Base-by-base conservation (phyloP, 37 sponge, comb jelly and placozoan species). In the Bolinopsis microptera region DNA sequence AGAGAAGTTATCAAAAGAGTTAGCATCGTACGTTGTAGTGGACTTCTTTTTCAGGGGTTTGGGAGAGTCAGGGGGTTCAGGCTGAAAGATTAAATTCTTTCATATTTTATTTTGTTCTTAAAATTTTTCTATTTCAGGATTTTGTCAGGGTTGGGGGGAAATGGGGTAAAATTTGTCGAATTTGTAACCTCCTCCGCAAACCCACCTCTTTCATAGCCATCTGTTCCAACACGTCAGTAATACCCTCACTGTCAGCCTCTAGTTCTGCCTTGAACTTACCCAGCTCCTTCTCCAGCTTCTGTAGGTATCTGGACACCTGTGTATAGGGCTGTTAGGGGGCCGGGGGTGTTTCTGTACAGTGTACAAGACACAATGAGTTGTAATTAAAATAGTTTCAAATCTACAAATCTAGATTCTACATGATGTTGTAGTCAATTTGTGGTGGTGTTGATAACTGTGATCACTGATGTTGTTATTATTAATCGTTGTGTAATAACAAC, bases 241-340 rank as follows among this genome's bases (percentile, higher is more conserved):
- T 96, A 18, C 99, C 99, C 30, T 97, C 96, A 25, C 95, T 97
- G 92, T 99, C 99, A 0, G 98, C 98, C 80, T 99, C 99, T 69
- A 99, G 80, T 93, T 99, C 99, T 69, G 96, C 93, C 22, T 96
- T 99, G 72, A 97, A 99, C 76, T 95, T 95, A 25, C 94, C 94
- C 39, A 99, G 69, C 61, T 99, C 99, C 67, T 94, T 94, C 37
- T 97, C 98, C 32, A 99, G 94, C 94, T 95, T 94, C 36, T 94
- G 83, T 92, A 96, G 80, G 88, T 98, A 95, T 24, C 96, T 76
- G n/a, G 96, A 96, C 39, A 98, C 67, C 95, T 96, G 76, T n/a
- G n/a, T n/a, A n/a, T 26, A 40, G 68, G 5, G 69, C 13, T 67
- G 13, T 13, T 67, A 67, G 21, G 75, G 16, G 16, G 26, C 27